phyloP scores from a whole-genome alignment of 2,113 vertebrate species.

The Calypte anna region DNA sequence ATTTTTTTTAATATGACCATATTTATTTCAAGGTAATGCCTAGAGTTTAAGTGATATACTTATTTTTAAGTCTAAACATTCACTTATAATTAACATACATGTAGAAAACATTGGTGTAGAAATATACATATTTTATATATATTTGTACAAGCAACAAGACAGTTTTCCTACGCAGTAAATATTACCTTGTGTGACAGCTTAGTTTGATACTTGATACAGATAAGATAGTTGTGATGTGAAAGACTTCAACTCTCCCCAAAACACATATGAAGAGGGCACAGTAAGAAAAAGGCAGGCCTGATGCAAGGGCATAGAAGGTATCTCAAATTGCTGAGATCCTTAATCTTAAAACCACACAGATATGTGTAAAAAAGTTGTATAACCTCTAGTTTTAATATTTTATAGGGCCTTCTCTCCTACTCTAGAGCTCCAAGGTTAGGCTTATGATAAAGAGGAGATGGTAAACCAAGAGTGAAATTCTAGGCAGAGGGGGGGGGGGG shows the following conservation, averaged over 20 bases:
- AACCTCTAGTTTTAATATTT: neutral
- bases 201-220: neutral
- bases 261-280: neutral
- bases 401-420: neutral
- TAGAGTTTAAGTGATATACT: neutral
- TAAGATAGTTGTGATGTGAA: neutral
- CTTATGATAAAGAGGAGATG: neutral
- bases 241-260: neutral
- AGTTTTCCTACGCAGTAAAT: neutral
- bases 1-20: neutral
- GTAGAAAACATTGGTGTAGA: neutral
- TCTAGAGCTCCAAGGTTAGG: neutral
- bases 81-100: neutral
- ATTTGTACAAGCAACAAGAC: neutral
- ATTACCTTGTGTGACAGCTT: neutral
- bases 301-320: neutral
- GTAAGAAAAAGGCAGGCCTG: neutral
- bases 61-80: neutral
- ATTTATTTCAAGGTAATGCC: neutral
- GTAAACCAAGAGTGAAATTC: neutral
- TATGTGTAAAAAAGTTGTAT: neutral
- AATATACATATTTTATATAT: neutral
- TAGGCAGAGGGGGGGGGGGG: neutral
- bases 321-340: neutral
- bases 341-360: neutral